These are phyloP conservation scores for Amphiprion percula DNA, from an alignment of 2,113 vertebrate species.

Conservation along the genomic window DNA sequence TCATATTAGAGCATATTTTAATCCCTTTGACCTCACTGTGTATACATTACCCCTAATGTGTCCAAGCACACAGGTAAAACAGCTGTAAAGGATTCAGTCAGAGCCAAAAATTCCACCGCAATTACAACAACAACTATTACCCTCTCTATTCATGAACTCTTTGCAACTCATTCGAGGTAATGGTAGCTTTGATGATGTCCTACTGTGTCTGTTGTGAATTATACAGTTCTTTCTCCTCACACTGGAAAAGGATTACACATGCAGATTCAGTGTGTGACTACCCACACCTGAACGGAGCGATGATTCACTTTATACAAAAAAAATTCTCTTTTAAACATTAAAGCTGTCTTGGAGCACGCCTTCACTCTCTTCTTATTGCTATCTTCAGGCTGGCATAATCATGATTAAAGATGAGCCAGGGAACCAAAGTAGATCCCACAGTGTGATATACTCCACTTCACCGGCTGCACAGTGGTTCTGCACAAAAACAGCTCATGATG, in stretches of 20 bases:
- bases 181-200: slow-evolving; percentile 10
- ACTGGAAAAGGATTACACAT: slow-evolving; percentile 33
- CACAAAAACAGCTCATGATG: slow-evolving; percentile 45
- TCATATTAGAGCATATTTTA: too few species aligned
- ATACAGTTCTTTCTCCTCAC: slow-evolving; percentile 8
- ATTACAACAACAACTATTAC: not conserved
- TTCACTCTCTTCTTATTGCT: slow-evolving; percentile 15
- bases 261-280: not conserved
- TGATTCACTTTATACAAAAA: slow-evolving; percentile 22
- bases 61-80: not conserved
- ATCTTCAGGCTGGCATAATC: slow-evolving; percentile 39
- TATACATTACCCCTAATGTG: not conserved
- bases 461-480: slow-evolving; percentile 14
- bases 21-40: not conserved
- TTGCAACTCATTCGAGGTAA: slow-evolving; percentile 28
- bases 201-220: slow-evolving; percentile 11
- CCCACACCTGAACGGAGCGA: slow-evolving; percentile 7
- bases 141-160: slow-evolving; percentile 5
- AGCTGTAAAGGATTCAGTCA: not conserved
- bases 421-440: slow-evolving; percentile 26
- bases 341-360: slow-evolving; percentile 8
- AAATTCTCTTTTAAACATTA: slow-evolving; percentile 20
- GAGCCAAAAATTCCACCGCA: not conserved
- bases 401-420: slow-evolving; percentile 50
- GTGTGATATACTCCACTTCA: slow-evolving; percentile 39